A percentile compares a stretch with the other conserved stretches of the same genome.
Conservation (phyloP, 1,140 invertebrate genomes). For the Drosophila virilis region DNA sequence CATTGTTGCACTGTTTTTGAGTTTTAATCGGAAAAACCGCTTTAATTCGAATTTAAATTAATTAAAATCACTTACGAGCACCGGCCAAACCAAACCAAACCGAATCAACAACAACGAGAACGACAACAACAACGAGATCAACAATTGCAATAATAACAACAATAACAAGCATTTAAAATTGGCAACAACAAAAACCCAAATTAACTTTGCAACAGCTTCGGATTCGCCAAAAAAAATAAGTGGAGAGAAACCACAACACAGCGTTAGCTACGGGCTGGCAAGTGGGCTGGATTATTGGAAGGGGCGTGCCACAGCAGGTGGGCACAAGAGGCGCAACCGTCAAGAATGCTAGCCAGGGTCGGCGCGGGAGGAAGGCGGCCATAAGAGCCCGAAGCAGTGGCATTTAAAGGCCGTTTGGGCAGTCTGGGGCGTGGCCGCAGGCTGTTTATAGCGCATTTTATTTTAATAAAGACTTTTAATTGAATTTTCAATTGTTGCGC, state of each 20-base stretch:
- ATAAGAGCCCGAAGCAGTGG: background rate
- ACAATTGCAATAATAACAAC: slow-evolving; percentile 24
- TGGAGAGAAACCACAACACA: slow-evolving; percentile 44
- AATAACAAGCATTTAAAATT: slow-evolving; percentile 55
- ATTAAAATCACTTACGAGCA: slow-evolving; percentile 77
- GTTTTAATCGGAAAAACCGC: slow-evolving; percentile 73
- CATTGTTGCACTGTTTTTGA: slow-evolving; percentile 69
- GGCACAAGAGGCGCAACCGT: slow-evolving; percentile 65
- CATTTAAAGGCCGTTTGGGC: slow-evolving; percentile 12
- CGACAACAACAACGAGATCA: slow-evolving; percentile 40
- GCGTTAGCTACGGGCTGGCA: slow-evolving; percentile 8
- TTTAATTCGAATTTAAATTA: slow-evolving; percentile 82
- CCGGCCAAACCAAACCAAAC: slow-evolving; percentile 39
- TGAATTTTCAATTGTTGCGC: slow-evolving; percentile 81
- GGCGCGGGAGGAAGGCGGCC: too few species aligned
- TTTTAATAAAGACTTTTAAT: slow-evolving; percentile 83
- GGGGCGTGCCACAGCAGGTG: slow-evolving; percentile 61
- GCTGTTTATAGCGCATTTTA: slow-evolving; percentile 71
- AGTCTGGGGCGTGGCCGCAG: slow-evolving; percentile 40
- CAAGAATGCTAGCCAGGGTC: slow-evolving; percentile 11
- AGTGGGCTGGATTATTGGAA: background rate
- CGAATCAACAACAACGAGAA: slow-evolving; percentile 38
- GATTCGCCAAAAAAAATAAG: slow-evolving; percentile 36
- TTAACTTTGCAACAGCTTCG: slow-evolving; percentile 74
- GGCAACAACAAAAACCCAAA: slow-evolving; percentile 69